Evolutionary conservation across 1,140 invertebrate genomes (phyloP).

Genomic region (Papilio glaucus): DNA sequence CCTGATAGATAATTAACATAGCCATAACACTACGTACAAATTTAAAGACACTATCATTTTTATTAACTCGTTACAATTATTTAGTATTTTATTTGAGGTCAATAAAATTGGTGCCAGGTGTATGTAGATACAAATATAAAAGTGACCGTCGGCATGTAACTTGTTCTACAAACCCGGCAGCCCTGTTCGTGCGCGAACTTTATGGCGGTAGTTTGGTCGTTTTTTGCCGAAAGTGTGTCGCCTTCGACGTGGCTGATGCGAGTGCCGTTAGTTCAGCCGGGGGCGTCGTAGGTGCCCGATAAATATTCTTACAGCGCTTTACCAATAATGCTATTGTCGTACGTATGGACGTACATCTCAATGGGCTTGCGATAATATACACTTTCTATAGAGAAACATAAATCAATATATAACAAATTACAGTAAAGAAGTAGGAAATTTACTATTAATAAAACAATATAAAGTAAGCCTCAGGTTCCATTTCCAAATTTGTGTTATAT

Average conservation of each 20-base stretch:
- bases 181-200: conserved; percentile 23
- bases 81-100: background rate
- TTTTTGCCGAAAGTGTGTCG: conserved; percentile 26
- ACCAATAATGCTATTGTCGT: too few species aligned
- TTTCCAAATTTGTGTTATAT: too few species aligned
- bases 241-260: background rate
- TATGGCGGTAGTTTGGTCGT: conserved; percentile 22
- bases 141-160: background rate
- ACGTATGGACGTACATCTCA: background rate
- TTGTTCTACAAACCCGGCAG: conserved; percentile 10
- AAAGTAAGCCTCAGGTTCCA: too few species aligned
- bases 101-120: background rate
- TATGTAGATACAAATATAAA: background rate
- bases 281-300: background rate
- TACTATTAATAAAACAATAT: background rate
- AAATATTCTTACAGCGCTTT: conserved; percentile 6
- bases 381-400: background rate
- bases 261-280: conserved; percentile 4
- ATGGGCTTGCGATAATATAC: too few species aligned
- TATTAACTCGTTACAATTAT: background rate
- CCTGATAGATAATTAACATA: background rate
- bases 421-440: background rate
- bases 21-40: too few species aligned
- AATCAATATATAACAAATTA: background rate
- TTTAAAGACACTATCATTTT: background rate